Conservation (phyloP, 2,113 vertebrate species). For the Paedocypris sp. region DNA sequence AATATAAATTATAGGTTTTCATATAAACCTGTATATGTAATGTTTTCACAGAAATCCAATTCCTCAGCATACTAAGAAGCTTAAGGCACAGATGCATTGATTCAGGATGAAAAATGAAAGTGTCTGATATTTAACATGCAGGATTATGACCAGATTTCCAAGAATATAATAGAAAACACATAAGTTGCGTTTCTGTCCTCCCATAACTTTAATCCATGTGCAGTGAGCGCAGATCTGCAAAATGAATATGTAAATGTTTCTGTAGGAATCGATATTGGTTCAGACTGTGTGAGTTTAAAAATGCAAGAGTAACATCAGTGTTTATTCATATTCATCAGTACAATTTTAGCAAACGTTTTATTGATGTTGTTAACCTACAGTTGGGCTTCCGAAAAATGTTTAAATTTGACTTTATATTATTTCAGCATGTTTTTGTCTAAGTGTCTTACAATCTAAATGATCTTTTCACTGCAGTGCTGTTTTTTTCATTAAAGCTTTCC, state of each 20-base stretch:
- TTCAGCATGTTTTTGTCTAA: not conserved
- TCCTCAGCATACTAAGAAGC: constrained; percentile 64
- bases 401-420: not conserved
- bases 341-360: no score
- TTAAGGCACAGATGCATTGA: constrained; percentile 63
- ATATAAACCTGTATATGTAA: constrained; percentile 63
- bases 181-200: constrained; percentile 1
- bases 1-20: constrained; percentile 65
- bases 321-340: no score
- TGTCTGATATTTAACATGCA: constrained; percentile 51
- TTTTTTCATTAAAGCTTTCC: not conserved
- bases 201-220: constrained; percentile 21
- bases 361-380: no score
- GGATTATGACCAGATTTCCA: constrained; percentile 36
- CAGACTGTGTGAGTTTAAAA: not conserved
- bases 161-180: constrained; percentile 18
- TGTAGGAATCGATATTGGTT: not conserved
- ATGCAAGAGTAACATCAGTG: not conserved
- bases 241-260: constrained; percentile 5
- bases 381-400: no score
- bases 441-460: not conserved
- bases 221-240: constrained; percentile 5
- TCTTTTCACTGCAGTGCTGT: not conserved
- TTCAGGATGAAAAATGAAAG: constrained; percentile 57
- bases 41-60: constrained; percentile 55